Conservation (phyloP, 2,113 vertebrate species). For the Nansenia antarctica region DNA sequence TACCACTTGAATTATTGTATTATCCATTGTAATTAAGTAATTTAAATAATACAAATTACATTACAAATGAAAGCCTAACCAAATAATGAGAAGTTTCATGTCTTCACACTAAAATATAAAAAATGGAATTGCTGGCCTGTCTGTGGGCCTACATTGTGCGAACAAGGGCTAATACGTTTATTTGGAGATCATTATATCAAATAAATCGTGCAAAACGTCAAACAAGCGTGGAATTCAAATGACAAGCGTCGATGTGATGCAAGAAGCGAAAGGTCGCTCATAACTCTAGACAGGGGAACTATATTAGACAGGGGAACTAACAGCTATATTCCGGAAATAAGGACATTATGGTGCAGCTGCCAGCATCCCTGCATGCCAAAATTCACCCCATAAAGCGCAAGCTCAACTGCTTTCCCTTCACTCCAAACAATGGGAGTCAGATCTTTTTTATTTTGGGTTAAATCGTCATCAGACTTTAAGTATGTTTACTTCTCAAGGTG, state of each 20-base stretch:
- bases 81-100: too few relatives aligned
- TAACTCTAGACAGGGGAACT: neutral
- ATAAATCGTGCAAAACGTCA: neutral
- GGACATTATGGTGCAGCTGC: slow-evolving; percentile 6
- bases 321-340: neutral
- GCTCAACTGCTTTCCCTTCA: slow-evolving; percentile 31
- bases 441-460: slow-evolving; percentile 17
- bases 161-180: too few relatives aligned
- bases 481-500: slow-evolving; percentile 2
- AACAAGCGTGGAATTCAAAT: neutral
- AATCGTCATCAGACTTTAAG: slow-evolving; percentile 17
- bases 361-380: slow-evolving; percentile 21
- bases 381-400: slow-evolving; percentile 30
- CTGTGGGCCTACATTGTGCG: too few relatives aligned
- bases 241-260: neutral
- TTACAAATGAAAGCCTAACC: too few relatives aligned
- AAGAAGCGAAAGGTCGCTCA: neutral
- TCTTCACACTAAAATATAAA: too few relatives aligned
- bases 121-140: too few relatives aligned
- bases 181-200: too few relatives aligned
- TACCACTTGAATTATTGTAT: too few relatives aligned
- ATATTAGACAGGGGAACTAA: neutral
- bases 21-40: too few relatives aligned
- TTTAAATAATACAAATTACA: too few relatives aligned
- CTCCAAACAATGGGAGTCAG: slow-evolving; percentile 35